Evolutionary conservation across 2,797 vertebrate species (phyloP), one percentile per base, ranked within the genome.

Genomic region (Gobio occitaniae): DNA sequence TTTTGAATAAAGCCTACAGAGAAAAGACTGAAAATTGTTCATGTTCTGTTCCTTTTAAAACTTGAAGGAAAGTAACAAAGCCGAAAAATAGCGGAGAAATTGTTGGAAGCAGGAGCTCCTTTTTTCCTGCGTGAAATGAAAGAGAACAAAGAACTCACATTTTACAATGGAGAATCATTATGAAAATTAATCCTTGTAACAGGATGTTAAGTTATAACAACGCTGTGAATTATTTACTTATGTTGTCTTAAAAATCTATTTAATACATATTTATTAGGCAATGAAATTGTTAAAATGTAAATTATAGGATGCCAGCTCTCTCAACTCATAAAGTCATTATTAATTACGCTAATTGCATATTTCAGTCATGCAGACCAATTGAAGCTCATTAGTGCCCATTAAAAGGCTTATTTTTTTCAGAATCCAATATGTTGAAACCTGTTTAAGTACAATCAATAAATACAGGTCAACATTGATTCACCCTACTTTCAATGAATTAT

Each of bases 271-370:
- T 9, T 21, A 74, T 63, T 74, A 32, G 56, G 21, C 44, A 0
- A 25, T 74, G 56, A 82, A 82, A 50, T 56, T 29, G 21, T 16
- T 61, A 13, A 47, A 48, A 44, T 72, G 25, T 74, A 72, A 82
- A 74, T 82, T 50, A 59, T 54, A 77, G 56, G 65, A 54, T 38
- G 65, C 19, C 71, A 56, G 80, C 59, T 63, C 61, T 63, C 38
- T 61, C 4, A 65, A 75, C 72, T 65, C 8, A 25, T 36, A 72
- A 63, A 91, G 90, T 80, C 74, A 71, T 52, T 85, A 88, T 87
- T 87, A 84, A 90, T 89, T 36, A 88, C 19, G 85, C 84, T 89
- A 72, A 90, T 90, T 90, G 88, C 77, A 89, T 89, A 78, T 89
- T 89, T 87, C 65, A 77, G 84, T 68, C 82, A 44, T 65, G 54